Evolutionary conservation across 2,113 vertebrate species (phyloP).

Genomic region (Ictalurus punctatus): DNA sequence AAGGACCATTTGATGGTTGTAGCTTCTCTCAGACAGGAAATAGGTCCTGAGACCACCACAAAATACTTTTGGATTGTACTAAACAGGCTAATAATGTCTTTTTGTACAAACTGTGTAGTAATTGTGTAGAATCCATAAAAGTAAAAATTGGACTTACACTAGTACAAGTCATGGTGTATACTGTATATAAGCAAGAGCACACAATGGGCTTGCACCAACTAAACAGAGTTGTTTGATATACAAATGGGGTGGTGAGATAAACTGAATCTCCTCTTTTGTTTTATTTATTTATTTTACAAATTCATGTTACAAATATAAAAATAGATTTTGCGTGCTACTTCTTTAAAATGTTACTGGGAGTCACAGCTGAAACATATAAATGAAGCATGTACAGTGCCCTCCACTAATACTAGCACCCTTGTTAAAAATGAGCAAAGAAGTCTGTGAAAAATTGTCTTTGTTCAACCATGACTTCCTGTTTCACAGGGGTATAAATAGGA

Average conservation of each 20-base stretch:
- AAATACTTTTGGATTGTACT: neutral
- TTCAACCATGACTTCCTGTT: no score
- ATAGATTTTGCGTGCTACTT: neutral
- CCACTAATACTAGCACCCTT: no score
- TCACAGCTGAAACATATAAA: neutral
- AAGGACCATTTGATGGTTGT: slow-evolving; percentile 12
- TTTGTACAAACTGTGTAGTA: neutral
- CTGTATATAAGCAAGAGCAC: neutral
- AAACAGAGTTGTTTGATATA: neutral
- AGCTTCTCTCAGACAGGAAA: neutral
- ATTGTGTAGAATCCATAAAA: neutral
- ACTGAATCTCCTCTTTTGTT: neutral
- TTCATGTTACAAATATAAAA: neutral
- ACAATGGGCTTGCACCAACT: neutral
- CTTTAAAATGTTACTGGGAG: neutral
- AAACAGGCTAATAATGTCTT: neutral
- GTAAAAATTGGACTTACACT: neutral
- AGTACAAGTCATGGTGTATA: neutral
- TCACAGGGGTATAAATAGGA: no score
- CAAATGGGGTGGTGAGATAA: neutral
- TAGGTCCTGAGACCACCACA: neutral
- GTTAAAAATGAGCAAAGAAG: no score
- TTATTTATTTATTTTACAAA: neutral
- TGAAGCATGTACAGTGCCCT: no score
- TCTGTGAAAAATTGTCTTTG: no score